A percentile compares a stretch with the other conserved stretches of the same genome.
Conservation (phyloP, 2,888 invertebrate species). For the Uropetala carovei region DNA sequence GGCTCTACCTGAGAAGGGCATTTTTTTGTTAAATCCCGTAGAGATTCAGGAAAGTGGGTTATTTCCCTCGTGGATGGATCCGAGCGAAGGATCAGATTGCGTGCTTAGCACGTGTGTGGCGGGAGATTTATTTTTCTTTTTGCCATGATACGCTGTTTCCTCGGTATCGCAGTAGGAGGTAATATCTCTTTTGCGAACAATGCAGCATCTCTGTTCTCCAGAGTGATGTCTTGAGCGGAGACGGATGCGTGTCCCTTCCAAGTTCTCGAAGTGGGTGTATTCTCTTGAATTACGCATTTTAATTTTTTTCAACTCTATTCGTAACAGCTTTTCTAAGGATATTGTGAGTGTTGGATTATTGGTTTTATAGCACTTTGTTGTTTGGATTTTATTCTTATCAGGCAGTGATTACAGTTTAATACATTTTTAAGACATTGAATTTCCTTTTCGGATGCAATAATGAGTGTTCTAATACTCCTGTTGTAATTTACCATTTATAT, state of each 20-base stretch:
- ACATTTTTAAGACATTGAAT: too few relatives aligned
- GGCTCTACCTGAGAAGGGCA: background rate
- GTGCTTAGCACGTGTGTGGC: background rate
- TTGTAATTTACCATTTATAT: too few relatives aligned
- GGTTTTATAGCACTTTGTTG: too few relatives aligned
- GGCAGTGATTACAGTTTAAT: too few relatives aligned
- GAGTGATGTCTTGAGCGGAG: background rate
- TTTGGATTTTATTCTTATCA: too few relatives aligned
- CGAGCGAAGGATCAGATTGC: background rate
- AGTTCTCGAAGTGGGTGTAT: background rate
- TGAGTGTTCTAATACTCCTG: too few relatives aligned
- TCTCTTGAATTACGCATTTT: background rate
- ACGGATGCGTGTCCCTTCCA: background rate
- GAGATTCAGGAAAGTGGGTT: too few relatives aligned
- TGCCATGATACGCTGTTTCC: background rate
- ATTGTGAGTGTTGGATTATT: too few relatives aligned
- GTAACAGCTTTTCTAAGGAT: too few relatives aligned
- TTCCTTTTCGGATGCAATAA: too few relatives aligned
- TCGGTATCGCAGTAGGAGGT: background rate
- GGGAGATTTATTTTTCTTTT: background rate
- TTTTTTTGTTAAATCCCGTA: background rate
- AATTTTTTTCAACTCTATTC: background rate
- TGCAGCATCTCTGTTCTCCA: background rate
- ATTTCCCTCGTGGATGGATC: background rate
- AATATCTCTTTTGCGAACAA: background rate